A percentile compares a stretch with the other conserved stretches of the same genome.
These are phyloP conservation scores for Cantharis nigra DNA, from an alignment of 2,888 invertebrate species.

Conservation along the genomic window DNA sequence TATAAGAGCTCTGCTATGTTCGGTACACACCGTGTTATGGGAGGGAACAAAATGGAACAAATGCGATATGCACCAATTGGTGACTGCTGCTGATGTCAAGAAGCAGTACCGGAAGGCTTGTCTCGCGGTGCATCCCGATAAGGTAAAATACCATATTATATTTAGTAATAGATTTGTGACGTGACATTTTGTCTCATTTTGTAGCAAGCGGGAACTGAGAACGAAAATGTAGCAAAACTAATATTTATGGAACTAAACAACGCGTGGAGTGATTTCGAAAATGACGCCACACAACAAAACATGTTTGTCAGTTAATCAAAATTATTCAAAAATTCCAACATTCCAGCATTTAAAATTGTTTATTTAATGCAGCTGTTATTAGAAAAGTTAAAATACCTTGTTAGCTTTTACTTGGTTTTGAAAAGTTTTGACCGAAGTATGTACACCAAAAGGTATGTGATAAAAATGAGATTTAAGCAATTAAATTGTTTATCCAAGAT, in stretches of 20 bases:
- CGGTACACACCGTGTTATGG: conserved; percentile 93
- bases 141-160: conserved; percentile 64
- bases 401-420: neutral
- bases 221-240: conserved; percentile 92
- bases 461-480: conserved; percentile 4
- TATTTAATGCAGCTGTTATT: neutral
- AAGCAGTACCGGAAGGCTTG: conserved; percentile 95
- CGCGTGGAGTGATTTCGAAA: conserved; percentile 97
- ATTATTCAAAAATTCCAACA: neutral
- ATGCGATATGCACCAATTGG: conserved; percentile 93
- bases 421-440: neutral
- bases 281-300: conserved; percentile 80
- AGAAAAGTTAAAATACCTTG: neutral
- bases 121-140: conserved; percentile 97
- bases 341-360: conserved; percentile 14
- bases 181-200: conserved; percentile 24
- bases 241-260: conserved; percentile 99
- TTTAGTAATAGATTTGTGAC: no score
- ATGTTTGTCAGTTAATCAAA: conserved; percentile 58
- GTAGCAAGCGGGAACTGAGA: conserved; percentile 89
- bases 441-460: neutral
- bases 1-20: conserved; percentile 92
- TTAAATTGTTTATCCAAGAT: neutral
- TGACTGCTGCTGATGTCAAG: conserved; percentile 91
- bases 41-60: conserved; percentile 90